phyloP scores from a whole-genome alignment of 2,113 vertebrate genomes.

The Paramormyrops kingsleyae region DNA sequence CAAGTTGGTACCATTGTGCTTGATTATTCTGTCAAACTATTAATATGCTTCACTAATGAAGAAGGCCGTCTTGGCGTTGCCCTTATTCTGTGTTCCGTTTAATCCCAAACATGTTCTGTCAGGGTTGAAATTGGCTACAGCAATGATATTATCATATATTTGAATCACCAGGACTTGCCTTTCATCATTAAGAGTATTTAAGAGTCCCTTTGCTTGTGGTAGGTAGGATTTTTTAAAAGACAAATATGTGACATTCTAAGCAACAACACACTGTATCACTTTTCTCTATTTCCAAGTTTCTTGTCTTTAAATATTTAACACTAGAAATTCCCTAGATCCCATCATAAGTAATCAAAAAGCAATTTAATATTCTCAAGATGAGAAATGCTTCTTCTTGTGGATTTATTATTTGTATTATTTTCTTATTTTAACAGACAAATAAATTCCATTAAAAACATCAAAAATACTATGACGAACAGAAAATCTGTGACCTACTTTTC shows the following conservation, averaged over 20 bases:
- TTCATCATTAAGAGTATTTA: background rate
- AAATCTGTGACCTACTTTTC: constrained; percentile 64
- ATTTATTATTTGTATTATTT: background rate
- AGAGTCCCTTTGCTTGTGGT: background rate
- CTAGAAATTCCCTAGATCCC: constrained; percentile 64
- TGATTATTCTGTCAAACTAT: background rate
- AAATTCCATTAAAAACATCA: constrained; percentile 50
- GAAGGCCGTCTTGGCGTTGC: background rate
- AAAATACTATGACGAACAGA: constrained; percentile 24
- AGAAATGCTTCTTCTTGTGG: constrained; percentile 45
- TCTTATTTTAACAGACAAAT: constrained; percentile 51
- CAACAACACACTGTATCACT: background rate
- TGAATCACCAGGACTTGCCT: background rate
- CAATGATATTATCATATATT: background rate
- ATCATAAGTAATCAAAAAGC: constrained; percentile 69
- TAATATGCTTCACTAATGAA: constrained; percentile 7
- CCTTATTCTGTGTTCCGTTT: background rate
- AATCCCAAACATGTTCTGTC: constrained; percentile 6
- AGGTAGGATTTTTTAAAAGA: background rate
- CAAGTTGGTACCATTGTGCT: background rate
- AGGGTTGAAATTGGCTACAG: background rate
- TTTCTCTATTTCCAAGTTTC: constrained; percentile 49
- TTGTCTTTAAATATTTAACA: constrained; percentile 73
- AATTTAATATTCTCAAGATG: constrained; percentile 72
- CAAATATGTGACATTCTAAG: background rate